Conservation (phyloP, 2,888 invertebrate genomes). For the Cataglyphis albicans region DNA sequence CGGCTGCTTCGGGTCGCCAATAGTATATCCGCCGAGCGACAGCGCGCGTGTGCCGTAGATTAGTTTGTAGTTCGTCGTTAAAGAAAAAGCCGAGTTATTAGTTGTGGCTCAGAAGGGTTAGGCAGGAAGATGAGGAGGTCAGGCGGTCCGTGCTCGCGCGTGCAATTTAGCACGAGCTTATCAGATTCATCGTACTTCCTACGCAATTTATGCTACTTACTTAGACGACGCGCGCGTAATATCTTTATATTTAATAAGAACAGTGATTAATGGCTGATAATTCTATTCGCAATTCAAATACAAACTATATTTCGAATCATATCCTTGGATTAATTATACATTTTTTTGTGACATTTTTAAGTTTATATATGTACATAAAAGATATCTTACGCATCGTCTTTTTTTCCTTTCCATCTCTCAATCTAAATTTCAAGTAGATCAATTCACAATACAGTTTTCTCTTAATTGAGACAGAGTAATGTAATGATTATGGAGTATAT, state of each 20-base stretch:
- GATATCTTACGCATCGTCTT: not conserved
- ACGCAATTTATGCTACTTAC: slow-evolving; percentile 52
- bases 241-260: slow-evolving; percentile 42
- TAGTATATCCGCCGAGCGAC: slow-evolving; percentile 71
- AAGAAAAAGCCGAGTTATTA: slow-evolving; percentile 82
- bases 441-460: not conserved
- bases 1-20: slow-evolving; percentile 65
- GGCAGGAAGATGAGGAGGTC: slow-evolving; percentile 77
- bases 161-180: slow-evolving; percentile 55
- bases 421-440: not conserved
- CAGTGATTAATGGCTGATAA: slow-evolving; percentile 31
- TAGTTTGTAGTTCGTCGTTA: slow-evolving; percentile 78
- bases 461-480: not conserved
- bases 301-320: not conserved
- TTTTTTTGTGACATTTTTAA: not conserved
- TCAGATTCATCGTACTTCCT: slow-evolving; percentile 45
- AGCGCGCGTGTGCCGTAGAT: slow-evolving; percentile 77
- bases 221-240: slow-evolving; percentile 12
- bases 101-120: slow-evolving; percentile 74
- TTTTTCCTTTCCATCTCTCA: not conserved
- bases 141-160: slow-evolving; percentile 55
- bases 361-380: not conserved
- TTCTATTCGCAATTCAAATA: not conserved
- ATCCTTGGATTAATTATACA: not conserved
- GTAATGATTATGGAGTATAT: not conserved